phyloP scores from a whole-genome alignment of 2,113 vertebrate genomes.

The Amphiprion ocellaris region DNA sequence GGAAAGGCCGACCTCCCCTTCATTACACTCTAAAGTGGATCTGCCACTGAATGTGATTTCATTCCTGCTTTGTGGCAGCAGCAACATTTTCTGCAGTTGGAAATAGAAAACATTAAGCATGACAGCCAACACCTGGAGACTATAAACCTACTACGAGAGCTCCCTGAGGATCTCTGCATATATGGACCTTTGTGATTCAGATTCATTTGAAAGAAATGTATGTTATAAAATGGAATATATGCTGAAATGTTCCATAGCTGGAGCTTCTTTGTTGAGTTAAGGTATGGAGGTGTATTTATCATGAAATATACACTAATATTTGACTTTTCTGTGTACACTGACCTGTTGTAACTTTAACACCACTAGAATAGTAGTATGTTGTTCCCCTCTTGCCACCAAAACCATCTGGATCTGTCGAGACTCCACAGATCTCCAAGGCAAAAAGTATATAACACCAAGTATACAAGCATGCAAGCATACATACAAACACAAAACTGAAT shows the following conservation, averaged over 20 bases:
- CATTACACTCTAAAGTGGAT: conserved; percentile 11
- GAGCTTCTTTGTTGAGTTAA: no score
- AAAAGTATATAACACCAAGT: no score
- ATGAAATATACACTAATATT: background rate
- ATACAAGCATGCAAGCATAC: no score
- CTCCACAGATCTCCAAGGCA: no score
- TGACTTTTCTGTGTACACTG: no score
- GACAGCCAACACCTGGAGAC: conserved; percentile 10
- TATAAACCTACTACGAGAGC: background rate
- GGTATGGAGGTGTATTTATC: background rate
- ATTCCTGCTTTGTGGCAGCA: background rate
- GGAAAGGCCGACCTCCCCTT: conserved; percentile 1
- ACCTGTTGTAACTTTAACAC: no score
- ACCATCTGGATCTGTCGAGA: no score
- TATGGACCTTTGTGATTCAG: conserved; percentile 6
- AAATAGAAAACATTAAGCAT: background rate
- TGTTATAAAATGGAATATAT: background rate
- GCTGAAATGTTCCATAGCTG: background rate
- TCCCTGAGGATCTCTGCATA: background rate
- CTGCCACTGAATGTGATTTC: background rate
- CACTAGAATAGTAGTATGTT: no score
- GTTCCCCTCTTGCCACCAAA: no score
- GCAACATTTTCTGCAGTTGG: background rate
- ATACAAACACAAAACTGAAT: no score
- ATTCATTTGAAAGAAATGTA: background rate